Base-by-base conservation (phyloP, 2,888 invertebrate genomes). In the Zeuzera pyrina region DNA sequence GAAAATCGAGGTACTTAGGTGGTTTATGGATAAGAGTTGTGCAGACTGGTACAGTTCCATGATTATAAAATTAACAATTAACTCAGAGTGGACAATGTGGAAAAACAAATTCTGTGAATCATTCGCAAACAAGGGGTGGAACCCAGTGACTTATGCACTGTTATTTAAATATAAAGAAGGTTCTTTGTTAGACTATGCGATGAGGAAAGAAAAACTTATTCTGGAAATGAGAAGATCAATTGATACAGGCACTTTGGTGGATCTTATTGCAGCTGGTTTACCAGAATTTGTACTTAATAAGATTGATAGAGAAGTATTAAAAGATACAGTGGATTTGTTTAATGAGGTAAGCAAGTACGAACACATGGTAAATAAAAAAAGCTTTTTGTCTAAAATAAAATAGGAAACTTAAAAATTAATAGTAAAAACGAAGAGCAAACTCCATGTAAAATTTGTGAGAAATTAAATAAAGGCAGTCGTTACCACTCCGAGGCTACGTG, bases 11-110 rank as follows among this genome's bases (percentile, higher is more conserved):
- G n/a, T n/a, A n/a, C n/a, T n/a, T n/a, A n/a, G n/a, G n/a, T n/a
- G n/a, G n/a, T 43, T 52, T 36, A 5, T 52, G 2, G 52, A 52
- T n/a, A 39, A 47, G 22, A 22, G 23, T 3, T 47, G 48, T 12
- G 4, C 29, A 8, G 44, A 49, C 31, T 49, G 51, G 46, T 47
- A 46, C 21, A 25, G 12, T 14, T 35, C 32, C 1, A 48, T 47
- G 46, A 15, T 33, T 7, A 28, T 33, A 27, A 33, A 33, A 13
- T 16, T 22, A 10, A 28, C 36, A 36, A 15, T 29, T 36, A 8
- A 29, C 3, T 29, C 29, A n/a, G n/a, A 29, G n/a, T 29, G 29
- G 29, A 12, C 19, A 12, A 5, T 5, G 21, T 29, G 29, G 29
- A 19, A 29, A 29, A 5, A 3, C 16, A 19, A 11, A 3, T 29